phyloP scores from a whole-genome alignment of 2,888 invertebrate genomes.

The Malthinus flaveolus region DNA sequence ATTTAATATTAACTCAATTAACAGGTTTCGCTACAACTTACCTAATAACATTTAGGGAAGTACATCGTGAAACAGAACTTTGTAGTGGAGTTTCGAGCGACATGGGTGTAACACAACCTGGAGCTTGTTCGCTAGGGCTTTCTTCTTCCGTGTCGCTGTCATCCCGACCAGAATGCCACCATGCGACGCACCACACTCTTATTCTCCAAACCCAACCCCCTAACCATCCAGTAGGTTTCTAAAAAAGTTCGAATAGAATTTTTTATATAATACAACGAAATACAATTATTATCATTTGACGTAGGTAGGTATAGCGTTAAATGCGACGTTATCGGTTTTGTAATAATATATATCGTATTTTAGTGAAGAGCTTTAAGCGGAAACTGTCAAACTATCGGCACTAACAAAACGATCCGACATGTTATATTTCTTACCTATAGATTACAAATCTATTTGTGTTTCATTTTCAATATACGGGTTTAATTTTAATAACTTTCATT shows the following conservation, averaged over 20 bases:
- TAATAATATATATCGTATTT: constrained; percentile 12
- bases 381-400: constrained; percentile 40
- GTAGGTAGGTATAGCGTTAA: constrained; percentile 26
- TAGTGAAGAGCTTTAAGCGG: constrained; percentile 35
- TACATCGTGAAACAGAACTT: constrained; percentile 83
- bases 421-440: too few relatives aligned
- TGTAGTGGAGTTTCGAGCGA: constrained; percentile 87
- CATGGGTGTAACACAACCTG: constrained; percentile 77
- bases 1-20: too few relatives aligned
- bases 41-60: constrained; percentile 79
- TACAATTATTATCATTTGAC: constrained; percentile 14
- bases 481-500: too few relatives aligned
- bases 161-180: constrained; percentile 89
- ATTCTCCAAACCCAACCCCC: constrained; percentile 50
- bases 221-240: constrained; percentile 52
- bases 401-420: constrained; percentile 33
- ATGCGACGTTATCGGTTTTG: constrained; percentile 24
- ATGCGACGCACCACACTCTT: constrained; percentile 82
- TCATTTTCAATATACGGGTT: neutral
- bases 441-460: neutral
- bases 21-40: constrained; percentile 27
- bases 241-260: constrained; percentile 22
- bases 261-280: constrained; percentile 5
- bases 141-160: constrained; percentile 81
- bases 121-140: constrained; percentile 67